Percentiles rank a stretch among this genome's conserved stretches.
phyloP scores from a whole-genome alignment of 53 echinoderm and acorn worm species.

The Paelopatides confundens region DNA sequence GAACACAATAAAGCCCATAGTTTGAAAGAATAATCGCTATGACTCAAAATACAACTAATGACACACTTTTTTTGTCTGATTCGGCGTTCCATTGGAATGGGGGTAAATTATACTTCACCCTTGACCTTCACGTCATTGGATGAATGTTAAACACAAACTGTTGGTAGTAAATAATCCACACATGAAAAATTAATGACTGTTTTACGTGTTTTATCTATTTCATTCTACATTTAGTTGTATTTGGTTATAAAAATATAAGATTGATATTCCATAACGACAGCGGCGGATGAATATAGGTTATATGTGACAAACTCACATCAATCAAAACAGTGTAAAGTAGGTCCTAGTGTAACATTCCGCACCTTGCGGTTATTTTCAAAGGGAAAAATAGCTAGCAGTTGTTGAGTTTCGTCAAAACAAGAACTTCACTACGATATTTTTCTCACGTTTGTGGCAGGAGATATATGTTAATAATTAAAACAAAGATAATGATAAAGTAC shows the following conservation, averaged over 20 bases:
- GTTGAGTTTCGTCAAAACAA: neutral
- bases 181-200: neutral
- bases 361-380: neutral
- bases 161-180: neutral
- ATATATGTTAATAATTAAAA: neutral
- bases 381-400: neutral
- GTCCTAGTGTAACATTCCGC: neutral
- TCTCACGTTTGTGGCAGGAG: neutral
- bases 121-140: neutral
- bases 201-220: constrained; percentile 15
- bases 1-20: too few relatives aligned
- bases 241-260: constrained; percentile 1
- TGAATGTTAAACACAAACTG: neutral
- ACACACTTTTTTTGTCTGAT: too few relatives aligned
- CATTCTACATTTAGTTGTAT: neutral
- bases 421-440: neutral
- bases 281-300: neutral
- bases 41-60: too few relatives aligned
- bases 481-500: neutral
- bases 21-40: too few relatives aligned
- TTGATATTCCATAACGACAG: neutral
- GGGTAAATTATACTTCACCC: neutral
- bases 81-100: neutral
- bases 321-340: neutral
- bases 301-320: neutral